Percentiles rank a stretch among this genome's conserved stretches.
phyloP scores from a whole-genome alignment of 2,888 invertebrate genomes.

The Anodontia alba region DNA sequence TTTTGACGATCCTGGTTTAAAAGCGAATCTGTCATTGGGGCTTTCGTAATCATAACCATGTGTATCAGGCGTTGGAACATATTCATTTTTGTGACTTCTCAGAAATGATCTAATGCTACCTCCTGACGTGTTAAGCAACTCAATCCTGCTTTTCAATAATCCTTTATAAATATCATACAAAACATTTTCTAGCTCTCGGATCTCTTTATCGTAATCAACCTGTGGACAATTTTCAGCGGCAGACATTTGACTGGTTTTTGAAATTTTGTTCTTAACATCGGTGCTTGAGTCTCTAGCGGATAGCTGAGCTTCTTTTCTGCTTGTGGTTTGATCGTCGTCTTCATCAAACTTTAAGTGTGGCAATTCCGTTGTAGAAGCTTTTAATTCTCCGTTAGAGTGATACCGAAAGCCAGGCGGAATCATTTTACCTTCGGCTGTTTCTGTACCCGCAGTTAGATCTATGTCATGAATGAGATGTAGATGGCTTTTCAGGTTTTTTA shows the following conservation, averaged over 20 bases:
- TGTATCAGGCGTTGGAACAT: constrained; percentile 7
- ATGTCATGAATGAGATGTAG: neutral
- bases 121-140: constrained; percentile 17
- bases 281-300: neutral
- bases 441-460: neutral
- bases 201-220: constrained; percentile 54
- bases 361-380: constrained; percentile 44
- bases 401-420: constrained; percentile 72
- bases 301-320: neutral
- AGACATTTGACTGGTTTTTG: neutral
- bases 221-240: neutral
- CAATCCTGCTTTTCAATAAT: constrained; percentile 41
- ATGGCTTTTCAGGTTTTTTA: constrained; percentile 43
- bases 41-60: neutral
- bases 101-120: constrained; percentile 43
- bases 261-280: neutral
- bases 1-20: constrained; percentile 54
- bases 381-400: constrained; percentile 66
- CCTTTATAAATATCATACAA: constrained; percentile 50
- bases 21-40: constrained; percentile 60
- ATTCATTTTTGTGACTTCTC: constrained; percentile 54
- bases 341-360: constrained; percentile 28
- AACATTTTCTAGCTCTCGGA: constrained; percentile 48
- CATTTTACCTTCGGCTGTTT: constrained; percentile 44
- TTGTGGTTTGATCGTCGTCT: neutral